Base-by-base conservation (phyloP, 1,140 invertebrate genomes). In the Agraylea sexmaculata region DNA sequence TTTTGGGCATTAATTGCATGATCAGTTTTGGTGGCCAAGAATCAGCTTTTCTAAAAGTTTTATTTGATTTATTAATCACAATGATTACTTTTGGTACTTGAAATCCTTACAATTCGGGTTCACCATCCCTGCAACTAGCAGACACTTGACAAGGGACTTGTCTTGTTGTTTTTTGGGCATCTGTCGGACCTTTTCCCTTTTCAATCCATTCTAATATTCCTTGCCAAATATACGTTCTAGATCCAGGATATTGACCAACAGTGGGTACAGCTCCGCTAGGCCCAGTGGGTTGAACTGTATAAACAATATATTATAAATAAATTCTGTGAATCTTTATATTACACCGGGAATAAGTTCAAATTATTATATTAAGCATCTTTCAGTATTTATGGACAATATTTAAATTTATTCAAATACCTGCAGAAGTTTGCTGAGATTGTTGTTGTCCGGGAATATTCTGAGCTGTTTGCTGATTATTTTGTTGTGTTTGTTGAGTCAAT, bases 1-100 rank as follows among this genome's bases (percentile, higher is more conserved):
- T 77, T 57, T 90, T 90, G 0, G 90, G 90, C 77, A 96, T 87
- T 35, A 94, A 57, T 57, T 94, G 89, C 83, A 95, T 91, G 28
- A 89, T 75, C 8, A 96, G 58, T 58, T 91, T 92, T 37, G 73
- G 73, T 2, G 91, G 90, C 91, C 91, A 96, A 10, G 83, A 83
- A 49, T 88, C 84, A 2, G 87, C 85, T 69, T 88, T 90, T 19
- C 47, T 48, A 42, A 22, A 47, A 28, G 37, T 30, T 23, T 17
- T 35, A 22, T 37, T 40, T 33, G 12, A 38, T 46, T 17, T 18
- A 16, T 17, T 32, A 32, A 7, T 32, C 15, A 32, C 5, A 29
- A 29, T 3, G 15, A 30, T 11, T 32, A 8, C 29, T 12, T 5
- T 12, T 13, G 29, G 5, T n/a, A n/a, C n/a, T n/a, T n/a, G n/a